These are phyloP conservation scores for Athalia circularis DNA, from an alignment of 2,888 invertebrate genomes.

Conservation along the genomic window DNA sequence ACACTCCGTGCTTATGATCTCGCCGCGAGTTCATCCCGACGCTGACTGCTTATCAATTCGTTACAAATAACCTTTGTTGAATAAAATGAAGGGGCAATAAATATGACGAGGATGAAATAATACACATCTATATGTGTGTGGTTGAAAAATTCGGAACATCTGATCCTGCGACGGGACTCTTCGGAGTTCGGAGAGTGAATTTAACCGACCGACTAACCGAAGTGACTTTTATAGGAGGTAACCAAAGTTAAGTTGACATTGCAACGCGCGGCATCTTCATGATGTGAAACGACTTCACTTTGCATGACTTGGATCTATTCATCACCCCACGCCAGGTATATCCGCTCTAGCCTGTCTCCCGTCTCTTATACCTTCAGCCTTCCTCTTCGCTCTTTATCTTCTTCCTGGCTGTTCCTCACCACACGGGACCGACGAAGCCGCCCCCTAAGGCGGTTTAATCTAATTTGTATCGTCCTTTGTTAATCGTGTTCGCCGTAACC, in stretches of 20 bases:
- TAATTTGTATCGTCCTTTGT: slow-evolving; percentile 74
- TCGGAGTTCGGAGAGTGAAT: too few relatives aligned
- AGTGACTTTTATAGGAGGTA: not conserved
- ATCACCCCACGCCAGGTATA: slow-evolving; percentile 31
- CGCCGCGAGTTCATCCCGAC: not conserved
- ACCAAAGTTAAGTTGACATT: not conserved
- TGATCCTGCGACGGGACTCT: not conserved
- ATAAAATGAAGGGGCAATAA: slow-evolving; percentile 65
- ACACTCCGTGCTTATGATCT: slow-evolving; percentile 14
- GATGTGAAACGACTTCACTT: slow-evolving; percentile 6
- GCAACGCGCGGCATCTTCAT: not conserved
- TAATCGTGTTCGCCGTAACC: slow-evolving; percentile 61
- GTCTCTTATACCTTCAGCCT: not conserved
- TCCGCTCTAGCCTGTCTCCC: slow-evolving; percentile 29
- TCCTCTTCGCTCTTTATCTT: slow-evolving; percentile 28
- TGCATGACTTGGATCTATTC: slow-evolving; percentile 39
- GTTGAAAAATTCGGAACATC: not conserved
- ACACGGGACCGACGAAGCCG: slow-evolving; percentile 58
- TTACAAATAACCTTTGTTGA: slow-evolving; percentile 71
- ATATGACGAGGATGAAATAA: not conserved
- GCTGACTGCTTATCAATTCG: slow-evolving; percentile 72
- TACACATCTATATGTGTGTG: not conserved
- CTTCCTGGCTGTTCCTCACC: slow-evolving; percentile 5
- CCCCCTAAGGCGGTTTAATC: slow-evolving; percentile 74
- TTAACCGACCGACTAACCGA: too few relatives aligned